Evolutionary conservation across 2,797 vertebrate species (phyloP).

Genomic region (Threskiornis aethiopicus): DNA sequence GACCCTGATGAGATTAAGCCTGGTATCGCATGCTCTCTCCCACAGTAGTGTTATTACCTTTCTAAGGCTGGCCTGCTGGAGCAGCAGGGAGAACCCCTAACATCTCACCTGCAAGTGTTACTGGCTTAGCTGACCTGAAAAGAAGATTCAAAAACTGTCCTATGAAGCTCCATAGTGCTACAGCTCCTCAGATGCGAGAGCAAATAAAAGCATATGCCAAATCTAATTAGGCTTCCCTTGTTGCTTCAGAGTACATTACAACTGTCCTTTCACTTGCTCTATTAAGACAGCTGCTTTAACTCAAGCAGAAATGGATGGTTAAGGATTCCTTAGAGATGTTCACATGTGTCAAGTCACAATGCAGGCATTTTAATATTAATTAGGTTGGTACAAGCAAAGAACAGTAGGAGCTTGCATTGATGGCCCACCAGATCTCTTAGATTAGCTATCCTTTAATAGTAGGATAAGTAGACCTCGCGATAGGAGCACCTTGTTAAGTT

Average conservation of each 20-base stretch:
- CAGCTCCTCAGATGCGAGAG: neutral
- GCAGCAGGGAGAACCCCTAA: neutral
- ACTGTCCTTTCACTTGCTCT: neutral
- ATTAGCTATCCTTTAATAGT: neutral
- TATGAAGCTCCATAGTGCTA: neutral
- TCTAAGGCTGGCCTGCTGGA: neutral
- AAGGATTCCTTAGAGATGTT: conserved; percentile 14
- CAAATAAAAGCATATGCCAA: neutral
- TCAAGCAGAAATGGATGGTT: neutral
- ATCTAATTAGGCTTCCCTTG: conserved; percentile 7
- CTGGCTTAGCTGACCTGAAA: neutral
- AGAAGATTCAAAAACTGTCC: neutral
- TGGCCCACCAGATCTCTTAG: neutral
- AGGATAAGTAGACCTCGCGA: neutral
- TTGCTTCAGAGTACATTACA: neutral
- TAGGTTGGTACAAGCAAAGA: neutral
- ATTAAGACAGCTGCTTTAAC: conserved; percentile 12
- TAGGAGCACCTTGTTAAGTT: neutral
- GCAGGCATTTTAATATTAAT: neutral
- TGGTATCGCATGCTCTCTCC: neutral
- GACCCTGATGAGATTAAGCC: neutral
- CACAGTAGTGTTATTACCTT: neutral
- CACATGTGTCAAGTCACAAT: neutral
- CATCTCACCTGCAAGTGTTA: neutral
- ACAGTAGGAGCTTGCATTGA: neutral